phyloP scores from a whole-genome alignment of 2,113 vertebrate species.

The Equus przewalskii region DNA sequence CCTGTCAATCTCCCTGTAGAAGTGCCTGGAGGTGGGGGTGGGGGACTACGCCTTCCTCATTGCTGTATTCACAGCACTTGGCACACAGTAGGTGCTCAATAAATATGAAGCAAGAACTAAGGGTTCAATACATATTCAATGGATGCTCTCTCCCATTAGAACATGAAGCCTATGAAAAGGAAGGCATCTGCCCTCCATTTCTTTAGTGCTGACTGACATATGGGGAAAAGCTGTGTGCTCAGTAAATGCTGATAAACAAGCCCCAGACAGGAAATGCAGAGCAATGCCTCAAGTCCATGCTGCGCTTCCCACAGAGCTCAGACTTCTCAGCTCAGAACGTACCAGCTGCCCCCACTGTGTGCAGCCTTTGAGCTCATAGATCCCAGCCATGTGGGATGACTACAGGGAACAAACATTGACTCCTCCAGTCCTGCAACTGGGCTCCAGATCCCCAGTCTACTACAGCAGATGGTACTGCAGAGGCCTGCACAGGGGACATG shows the following conservation, averaged over 20 bases:
- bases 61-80: neutral
- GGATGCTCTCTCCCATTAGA: neutral
- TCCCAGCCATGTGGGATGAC: neutral
- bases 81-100: neutral
- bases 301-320: neutral
- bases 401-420: neutral
- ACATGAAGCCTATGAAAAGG: neutral
- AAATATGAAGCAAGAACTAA: slow-evolving; percentile 24
- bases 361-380: neutral
- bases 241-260: neutral
- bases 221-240: neutral
- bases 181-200: neutral
- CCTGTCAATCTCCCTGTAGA: neutral
- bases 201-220: neutral
- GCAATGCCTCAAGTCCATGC: neutral
- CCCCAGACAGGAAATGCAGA: neutral
- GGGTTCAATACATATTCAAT: neutral
- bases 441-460: neutral
- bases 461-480: neutral
- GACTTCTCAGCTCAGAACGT: neutral
- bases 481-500: neutral
- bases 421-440: neutral
- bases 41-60: neutral
- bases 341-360: neutral
- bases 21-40: neutral